These are phyloP conservation scores for Trachelus troglodyta DNA, from an alignment of 2,888 invertebrate species.

Conservation along the genomic window DNA sequence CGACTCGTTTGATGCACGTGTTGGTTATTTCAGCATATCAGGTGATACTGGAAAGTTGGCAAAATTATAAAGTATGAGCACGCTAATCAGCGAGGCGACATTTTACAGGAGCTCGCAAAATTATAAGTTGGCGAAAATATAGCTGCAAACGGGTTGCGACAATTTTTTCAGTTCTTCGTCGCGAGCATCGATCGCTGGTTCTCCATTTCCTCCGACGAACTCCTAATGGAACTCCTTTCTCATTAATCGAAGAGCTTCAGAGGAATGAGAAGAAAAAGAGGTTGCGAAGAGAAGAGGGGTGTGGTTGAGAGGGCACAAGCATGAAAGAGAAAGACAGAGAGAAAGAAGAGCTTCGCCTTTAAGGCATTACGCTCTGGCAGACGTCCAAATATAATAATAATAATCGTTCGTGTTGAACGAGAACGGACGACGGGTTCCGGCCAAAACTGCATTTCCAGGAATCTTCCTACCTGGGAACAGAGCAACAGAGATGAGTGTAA, in stretches of 20 bases:
- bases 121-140: not conserved
- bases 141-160: not conserved
- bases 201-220: not conserved
- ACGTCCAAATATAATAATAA: not conserved
- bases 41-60: not conserved
- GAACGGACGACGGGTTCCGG: not conserved
- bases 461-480: not conserved
- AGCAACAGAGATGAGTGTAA: not conserved
- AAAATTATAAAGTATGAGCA: not conserved
- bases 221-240: not conserved
- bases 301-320: not conserved
- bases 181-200: not conserved
- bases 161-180: not conserved
- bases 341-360: not conserved
- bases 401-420: not conserved
- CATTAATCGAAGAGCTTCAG: not conserved
- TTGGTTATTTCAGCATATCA: not conserved
- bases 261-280: not conserved
- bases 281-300: not conserved
- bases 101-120: not conserved
- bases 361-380: not conserved
- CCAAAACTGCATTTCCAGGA: not conserved
- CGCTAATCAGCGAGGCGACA: not conserved
- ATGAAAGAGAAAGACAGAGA: not conserved
- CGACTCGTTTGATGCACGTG: not conserved